Evolutionary conservation across 1,140 invertebrate genomes (phyloP), one percentile per base, ranked within the genome.

Genomic region (Mycetomoellerius zeteki): DNA sequence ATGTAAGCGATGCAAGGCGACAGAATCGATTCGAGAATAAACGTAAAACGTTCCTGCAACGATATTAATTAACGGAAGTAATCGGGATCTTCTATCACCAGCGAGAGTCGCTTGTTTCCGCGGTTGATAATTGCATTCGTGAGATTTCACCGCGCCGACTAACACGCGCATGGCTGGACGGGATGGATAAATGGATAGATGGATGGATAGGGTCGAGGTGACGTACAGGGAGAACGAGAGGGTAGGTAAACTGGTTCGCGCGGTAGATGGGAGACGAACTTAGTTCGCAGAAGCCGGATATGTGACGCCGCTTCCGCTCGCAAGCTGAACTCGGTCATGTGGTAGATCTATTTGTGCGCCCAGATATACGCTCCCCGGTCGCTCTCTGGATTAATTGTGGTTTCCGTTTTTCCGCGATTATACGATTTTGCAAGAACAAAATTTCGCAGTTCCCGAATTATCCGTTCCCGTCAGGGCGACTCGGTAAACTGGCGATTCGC

Each of bases 101-200:
- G 24, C 30, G 76, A 86, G 76, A 86, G 85, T 37, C 81, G 67
- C 54, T 65, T 80, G 75, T 90, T 88, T 86, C 78, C 80, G 86
- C 81, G 89, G 87, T 88, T 91, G 91, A 92, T 93, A 92, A 94
- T 92, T 92, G 92, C 89, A 84, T 92, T 91, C 89, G 82, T 71
- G 69, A 85, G 75, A 85, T 90, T 92, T 92, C 81, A 27, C 50
- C 72, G 86, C 65, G 85, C 88, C 89, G 84, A 86, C 88, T 89
- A 86, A 71, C 54, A 80, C 75, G 52, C 75, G 75, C 54, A 33
- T 80, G 77, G 62, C n/a, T 54, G 80, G 37, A 54, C 27, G 43
- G 64, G 58, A 69, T 14, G 75, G 65, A 73, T 37, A n/a, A 58
- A 72, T 56, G 50, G 30, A 86, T 67, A 12, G 72, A 85, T 64